phyloP scores from a whole-genome alignment of 1,140 invertebrate species.

The Temnothorax longispinosus region DNA sequence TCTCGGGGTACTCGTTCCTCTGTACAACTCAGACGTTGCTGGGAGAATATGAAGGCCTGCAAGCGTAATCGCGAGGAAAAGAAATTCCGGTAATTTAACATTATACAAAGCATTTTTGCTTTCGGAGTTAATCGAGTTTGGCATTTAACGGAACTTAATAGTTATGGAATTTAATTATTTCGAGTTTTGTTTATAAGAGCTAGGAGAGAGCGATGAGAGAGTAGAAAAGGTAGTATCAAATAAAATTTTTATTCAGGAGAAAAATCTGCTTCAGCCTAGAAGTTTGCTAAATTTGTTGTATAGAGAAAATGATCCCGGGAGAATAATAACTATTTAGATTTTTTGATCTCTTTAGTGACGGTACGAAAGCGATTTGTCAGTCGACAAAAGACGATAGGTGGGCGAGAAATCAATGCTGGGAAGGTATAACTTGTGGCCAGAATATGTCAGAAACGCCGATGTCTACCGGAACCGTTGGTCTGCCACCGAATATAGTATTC shows the following conservation, averaged over 20 bases:
- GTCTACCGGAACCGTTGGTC: conserved; percentile 46
- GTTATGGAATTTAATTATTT: background rate
- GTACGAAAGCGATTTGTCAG: conserved; percentile 55
- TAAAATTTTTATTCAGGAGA: background rate
- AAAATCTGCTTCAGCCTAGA: background rate
- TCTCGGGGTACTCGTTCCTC: conserved; percentile 66
- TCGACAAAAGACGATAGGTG: conserved; percentile 42
- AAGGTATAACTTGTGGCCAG: conserved; percentile 32
- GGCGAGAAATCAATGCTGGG: conserved; percentile 51
- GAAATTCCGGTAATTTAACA: conserved; percentile 62
- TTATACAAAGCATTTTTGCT: conserved; percentile 5
- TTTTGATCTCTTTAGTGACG: background rate
- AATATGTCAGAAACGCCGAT: conserved; percentile 14
- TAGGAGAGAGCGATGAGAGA: background rate
- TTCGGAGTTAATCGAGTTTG: background rate
- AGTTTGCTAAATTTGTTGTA: background rate
- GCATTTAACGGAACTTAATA: background rate
- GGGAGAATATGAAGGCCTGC: conserved; percentile 79
- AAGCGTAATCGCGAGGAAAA: conserved; percentile 74
- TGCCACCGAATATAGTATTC: conserved; percentile 76
- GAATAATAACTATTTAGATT: background rate
- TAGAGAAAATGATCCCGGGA: background rate
- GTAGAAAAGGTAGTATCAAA: background rate
- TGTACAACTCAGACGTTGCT: conserved; percentile 75
- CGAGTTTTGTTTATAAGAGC: background rate